Evolutionary conservation across 2,113 vertebrate genomes (phyloP).

Genomic region (Todiramphus chloris): DNA sequence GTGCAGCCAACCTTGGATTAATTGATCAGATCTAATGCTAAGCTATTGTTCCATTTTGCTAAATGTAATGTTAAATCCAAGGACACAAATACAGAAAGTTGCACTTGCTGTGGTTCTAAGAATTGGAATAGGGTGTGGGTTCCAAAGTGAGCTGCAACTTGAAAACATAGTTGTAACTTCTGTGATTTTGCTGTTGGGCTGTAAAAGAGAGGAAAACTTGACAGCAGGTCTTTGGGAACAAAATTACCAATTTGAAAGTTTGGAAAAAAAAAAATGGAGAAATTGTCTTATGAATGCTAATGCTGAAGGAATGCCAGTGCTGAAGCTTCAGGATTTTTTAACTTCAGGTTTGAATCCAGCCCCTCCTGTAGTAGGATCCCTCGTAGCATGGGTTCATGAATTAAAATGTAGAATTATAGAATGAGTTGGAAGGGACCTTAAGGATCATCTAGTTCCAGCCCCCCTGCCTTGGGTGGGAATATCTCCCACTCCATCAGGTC

Average conservation of each 20-base stretch:
- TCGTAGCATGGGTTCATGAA: background rate
- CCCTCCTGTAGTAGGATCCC: background rate
- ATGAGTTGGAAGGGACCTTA: background rate
- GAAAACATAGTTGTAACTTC: background rate
- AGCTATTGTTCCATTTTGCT: background rate
- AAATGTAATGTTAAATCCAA: background rate
- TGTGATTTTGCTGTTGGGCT: background rate
- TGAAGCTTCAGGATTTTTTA: too few species aligned
- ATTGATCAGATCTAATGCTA: background rate
- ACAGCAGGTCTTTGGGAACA: background rate
- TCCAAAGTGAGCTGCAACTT: background rate
- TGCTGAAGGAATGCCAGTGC: too few species aligned
- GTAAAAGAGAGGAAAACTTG: background rate
- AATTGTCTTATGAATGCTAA: background rate
- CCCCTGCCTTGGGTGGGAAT: background rate
- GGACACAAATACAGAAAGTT: background rate
- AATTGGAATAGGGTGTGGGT: accelerated
- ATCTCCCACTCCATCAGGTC: background rate
- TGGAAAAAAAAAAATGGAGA: too few species aligned
- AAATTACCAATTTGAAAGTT: background rate
- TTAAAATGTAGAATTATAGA: background rate
- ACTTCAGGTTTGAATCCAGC: background rate
- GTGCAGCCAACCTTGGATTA: background rate
- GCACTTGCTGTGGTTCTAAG: background rate
- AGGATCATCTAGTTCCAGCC: background rate